A percentile compares a stretch with the other conserved stretches of the same genome.
Conservation (phyloP, 2,888 invertebrate genomes). For the Dastarcus helophoroides region DNA sequence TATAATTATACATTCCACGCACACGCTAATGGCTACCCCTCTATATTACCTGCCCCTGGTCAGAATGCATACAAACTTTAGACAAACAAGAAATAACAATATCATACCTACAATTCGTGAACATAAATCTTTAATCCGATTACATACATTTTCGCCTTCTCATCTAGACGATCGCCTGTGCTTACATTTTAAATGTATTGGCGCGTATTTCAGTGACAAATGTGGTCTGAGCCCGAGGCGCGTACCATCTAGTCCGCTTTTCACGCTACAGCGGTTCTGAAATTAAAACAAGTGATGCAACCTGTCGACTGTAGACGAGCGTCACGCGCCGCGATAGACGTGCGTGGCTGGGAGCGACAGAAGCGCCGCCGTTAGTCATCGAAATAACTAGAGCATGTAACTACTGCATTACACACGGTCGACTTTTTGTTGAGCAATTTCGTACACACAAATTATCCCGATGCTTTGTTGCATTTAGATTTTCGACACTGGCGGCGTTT, state of each 20-base stretch:
- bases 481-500: too few relatives aligned
- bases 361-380: neutral
- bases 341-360: constrained; percentile 8
- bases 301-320: constrained; percentile 7
- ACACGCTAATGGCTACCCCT: too few relatives aligned
- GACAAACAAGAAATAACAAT: too few relatives aligned
- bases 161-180: too few relatives aligned
- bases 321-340: constrained; percentile 15
- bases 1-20: too few relatives aligned
- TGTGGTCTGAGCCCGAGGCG: neutral
- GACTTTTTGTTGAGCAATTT: neutral
- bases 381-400: constrained; percentile 17
- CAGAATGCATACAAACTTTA: too few relatives aligned
- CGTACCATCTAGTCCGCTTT: constrained; percentile 14
- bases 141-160: too few relatives aligned
- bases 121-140: too few relatives aligned
- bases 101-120: too few relatives aligned
- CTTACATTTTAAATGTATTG: too few relatives aligned
- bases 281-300: constrained; percentile 12
- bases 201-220: neutral
- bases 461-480: constrained; percentile 4
- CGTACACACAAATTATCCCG: neutral
- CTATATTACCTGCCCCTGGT: too few relatives aligned
- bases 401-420: constrained; percentile 13
- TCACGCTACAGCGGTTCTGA: constrained; percentile 14